Percentiles rank a stretch among this genome's conserved stretches.
Evolutionary conservation across 2,888 invertebrate genomes (phyloP).

Genomic region (Antitype chi): DNA sequence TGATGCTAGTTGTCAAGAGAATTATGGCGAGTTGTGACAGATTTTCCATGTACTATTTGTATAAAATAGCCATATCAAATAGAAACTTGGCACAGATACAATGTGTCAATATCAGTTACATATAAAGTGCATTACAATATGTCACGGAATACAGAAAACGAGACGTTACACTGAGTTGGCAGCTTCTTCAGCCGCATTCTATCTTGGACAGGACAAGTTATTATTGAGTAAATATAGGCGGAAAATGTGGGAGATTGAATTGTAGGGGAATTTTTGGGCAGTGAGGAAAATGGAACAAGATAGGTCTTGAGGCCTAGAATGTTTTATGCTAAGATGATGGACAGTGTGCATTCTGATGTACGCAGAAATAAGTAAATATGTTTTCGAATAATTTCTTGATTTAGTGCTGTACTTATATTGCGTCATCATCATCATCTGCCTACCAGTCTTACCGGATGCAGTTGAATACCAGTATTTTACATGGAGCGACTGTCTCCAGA

Average conservation of each 20-base stretch:
- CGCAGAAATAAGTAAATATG: background rate
- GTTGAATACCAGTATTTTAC: too few species aligned
- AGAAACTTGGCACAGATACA: conserved; percentile 47
- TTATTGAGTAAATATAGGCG: conserved; percentile 44
- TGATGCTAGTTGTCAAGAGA: background rate
- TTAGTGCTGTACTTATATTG: background rate
- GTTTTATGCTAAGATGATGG: background rate
- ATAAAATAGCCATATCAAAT: conserved; percentile 10
- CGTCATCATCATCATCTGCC: too few species aligned
- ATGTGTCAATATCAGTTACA: conserved; percentile 51
- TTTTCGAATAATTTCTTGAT: background rate
- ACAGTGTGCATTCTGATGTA: background rate
- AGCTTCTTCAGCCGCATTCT: conserved; percentile 58
- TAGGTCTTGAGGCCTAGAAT: too few species aligned
- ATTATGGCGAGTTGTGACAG: background rate
- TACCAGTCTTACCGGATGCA: too few species aligned
- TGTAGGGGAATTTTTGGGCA: background rate
- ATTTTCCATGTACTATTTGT: background rate
- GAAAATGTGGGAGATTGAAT: conserved; percentile 24
- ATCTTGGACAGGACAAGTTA: conserved; percentile 43
- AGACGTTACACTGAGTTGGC: conserved; percentile 58
- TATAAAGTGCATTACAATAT: conserved; percentile 59
- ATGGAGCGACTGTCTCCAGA: too few species aligned
- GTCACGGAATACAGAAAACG: conserved; percentile 31
- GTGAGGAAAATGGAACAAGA: background rate